A percentile compares a stretch with the other conserved stretches of the same genome.
These are phyloP conservation scores for Amphilophus citrinellus DNA, from an alignment of 2,113 vertebrate species.

Conservation along the genomic window DNA sequence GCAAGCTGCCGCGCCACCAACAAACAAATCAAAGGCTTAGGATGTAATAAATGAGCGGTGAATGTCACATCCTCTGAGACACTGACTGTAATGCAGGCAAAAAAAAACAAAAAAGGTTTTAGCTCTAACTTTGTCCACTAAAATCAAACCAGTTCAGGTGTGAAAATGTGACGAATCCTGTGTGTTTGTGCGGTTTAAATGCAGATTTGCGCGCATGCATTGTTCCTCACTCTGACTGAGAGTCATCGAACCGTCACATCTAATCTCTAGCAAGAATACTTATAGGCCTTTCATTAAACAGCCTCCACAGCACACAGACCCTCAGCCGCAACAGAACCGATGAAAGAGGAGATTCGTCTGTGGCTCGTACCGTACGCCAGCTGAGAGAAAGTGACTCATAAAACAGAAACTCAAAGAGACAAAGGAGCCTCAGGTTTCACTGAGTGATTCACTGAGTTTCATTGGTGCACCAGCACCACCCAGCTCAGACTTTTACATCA, in stretches of 20 bases:
- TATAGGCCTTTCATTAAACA: background rate
- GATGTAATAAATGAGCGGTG: too few species aligned
- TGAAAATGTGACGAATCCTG: background rate
- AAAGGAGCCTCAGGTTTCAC: background rate
- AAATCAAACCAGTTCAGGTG: background rate
- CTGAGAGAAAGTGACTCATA: slow-evolving; percentile 4
- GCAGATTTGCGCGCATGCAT: too few species aligned
- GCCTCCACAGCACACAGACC: background rate
- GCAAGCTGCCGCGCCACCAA: background rate
- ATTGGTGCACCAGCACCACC: background rate
- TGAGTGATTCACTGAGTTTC: background rate
- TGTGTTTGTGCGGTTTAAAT: background rate
- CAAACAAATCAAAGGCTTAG: background rate
- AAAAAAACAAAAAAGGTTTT: background rate
- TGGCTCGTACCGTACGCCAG: slow-evolving; percentile 1
- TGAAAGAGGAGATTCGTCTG: background rate
- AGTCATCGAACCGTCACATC: background rate
- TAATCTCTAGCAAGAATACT: background rate
- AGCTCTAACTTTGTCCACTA: background rate
- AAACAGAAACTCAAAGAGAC: background rate
- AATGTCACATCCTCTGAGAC: background rate
- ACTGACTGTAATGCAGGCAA: background rate
- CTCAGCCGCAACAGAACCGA: background rate
- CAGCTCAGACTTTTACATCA: background rate
- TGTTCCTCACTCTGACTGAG: background rate